Conservation (phyloP, 1,140 invertebrate genomes). For the Anoplolepis gracilipes region DNA sequence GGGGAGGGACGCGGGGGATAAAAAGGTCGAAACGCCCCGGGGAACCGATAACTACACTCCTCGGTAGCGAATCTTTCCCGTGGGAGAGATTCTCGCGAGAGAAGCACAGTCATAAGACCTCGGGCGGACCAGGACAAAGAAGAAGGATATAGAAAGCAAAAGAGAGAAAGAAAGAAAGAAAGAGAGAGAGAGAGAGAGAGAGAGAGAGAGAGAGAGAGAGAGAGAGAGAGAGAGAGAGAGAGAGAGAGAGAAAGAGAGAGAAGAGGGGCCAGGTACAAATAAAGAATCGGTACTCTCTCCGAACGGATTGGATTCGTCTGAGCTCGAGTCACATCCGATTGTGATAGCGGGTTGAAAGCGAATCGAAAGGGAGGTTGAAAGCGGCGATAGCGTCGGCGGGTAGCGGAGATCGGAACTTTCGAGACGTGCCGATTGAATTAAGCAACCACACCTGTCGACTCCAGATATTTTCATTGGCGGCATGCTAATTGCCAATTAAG, state of each 20-base stretch:
- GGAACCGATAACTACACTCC: slow-evolving; percentile 71
- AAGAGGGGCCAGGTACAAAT: slow-evolving; percentile 18
- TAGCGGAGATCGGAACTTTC: slow-evolving; percentile 57
- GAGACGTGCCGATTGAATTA: slow-evolving; percentile 73
- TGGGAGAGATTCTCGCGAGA: slow-evolving; percentile 63
- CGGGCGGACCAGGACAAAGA: slow-evolving; percentile 12
- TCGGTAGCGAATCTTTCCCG: slow-evolving; percentile 66
- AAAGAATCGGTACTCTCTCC: slow-evolving; percentile 53
- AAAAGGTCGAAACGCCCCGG: slow-evolving; percentile 67
- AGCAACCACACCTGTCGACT: slow-evolving; percentile 70
- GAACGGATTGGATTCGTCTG: slow-evolving; percentile 61
- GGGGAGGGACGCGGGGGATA: background rate
- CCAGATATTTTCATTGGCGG: slow-evolving; percentile 77
- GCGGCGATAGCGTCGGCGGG: slow-evolving; percentile 2
- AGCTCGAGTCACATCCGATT: slow-evolving; percentile 60
- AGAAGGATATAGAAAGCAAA: background rate
- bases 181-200: slow-evolving; percentile 10
- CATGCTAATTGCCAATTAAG: slow-evolving; percentile 78
- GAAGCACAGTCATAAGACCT: slow-evolving; percentile 64
- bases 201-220: slow-evolving; percentile 19
- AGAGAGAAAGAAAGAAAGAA: background rate
- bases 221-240: background rate
- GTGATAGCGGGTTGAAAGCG: slow-evolving; percentile 57
- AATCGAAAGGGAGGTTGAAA: slow-evolving; percentile 53
- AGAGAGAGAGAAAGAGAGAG: slow-evolving; percentile 11